Percentiles rank a stretch among this genome's conserved stretches.
Conservation (phyloP, 2,888 invertebrate species). For the Tyria jacobaeae region DNA sequence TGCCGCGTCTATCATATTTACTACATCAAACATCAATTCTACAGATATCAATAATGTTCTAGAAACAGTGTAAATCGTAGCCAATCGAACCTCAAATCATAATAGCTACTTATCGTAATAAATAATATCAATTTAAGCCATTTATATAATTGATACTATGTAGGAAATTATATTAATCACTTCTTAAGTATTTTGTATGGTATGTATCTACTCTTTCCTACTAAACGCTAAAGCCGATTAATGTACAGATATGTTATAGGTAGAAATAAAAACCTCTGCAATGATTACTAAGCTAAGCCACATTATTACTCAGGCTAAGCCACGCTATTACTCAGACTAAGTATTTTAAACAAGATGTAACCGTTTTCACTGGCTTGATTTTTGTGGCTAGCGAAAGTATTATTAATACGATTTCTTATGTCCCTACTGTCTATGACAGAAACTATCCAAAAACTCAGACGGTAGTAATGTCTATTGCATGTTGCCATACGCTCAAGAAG, state of each 20-base stretch:
- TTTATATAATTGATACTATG: background rate
- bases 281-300: background rate
- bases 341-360: too few species aligned
- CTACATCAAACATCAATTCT: background rate
- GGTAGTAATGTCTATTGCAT: too few species aligned
- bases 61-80: background rate
- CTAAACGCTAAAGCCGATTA: background rate
- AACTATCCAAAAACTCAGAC: too few species aligned
- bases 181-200: background rate
- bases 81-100: background rate
- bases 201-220: background rate
- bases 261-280: background rate
- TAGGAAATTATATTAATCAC: background rate
- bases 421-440: too few species aligned
- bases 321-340: too few species aligned
- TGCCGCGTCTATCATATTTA: too few species aligned
- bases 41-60: background rate
- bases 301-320: too few species aligned
- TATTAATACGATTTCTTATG: too few species aligned
- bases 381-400: too few species aligned
- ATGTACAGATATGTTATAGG: background rate
- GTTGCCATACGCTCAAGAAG: too few species aligned
- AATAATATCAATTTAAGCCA: conserved; percentile 1
- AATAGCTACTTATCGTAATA: background rate
- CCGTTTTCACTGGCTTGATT: too few species aligned